A percentile compares a stretch with the other conserved stretches of the same genome.
phyloP scores from a whole-genome alignment of 2,888 invertebrate species.

The Eilema griseolum region DNA sequence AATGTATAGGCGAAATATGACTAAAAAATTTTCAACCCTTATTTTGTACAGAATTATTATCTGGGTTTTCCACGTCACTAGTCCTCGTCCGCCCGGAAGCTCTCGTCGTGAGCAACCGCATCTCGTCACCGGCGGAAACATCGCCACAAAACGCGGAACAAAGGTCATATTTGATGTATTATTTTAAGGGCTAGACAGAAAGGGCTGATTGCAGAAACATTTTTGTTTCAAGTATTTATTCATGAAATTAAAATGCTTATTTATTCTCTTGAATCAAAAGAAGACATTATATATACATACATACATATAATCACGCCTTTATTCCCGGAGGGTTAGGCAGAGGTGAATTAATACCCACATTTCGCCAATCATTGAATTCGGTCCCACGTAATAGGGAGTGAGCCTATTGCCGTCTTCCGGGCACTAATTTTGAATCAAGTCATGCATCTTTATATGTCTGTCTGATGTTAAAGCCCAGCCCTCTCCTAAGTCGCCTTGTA shows the following conservation, averaged over 20 bases:
- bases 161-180: background rate
- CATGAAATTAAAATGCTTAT: background rate
- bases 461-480: no score
- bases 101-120: conserved; percentile 31
- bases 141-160: background rate
- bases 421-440: no score
- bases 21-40: background rate
- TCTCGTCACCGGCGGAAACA: background rate
- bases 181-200: background rate
- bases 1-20: background rate
- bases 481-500: no score
- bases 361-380: no score
- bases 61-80: conserved; percentile 35
- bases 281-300: no score
- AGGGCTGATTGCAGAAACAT: background rate
- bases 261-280: background rate
- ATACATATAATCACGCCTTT: no score
- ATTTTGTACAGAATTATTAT: conserved; percentile 31
- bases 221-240: no score
- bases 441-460: no score
- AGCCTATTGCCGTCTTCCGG: no score
- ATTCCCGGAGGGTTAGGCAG: no score
- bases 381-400: no score
- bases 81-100: conserved; percentile 34
- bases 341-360: no score